Evolutionary conservation across 1,140 invertebrate genomes (phyloP), one percentile per base, ranked within the genome.

Genomic region (Paraescarpia echinospica): DNA sequence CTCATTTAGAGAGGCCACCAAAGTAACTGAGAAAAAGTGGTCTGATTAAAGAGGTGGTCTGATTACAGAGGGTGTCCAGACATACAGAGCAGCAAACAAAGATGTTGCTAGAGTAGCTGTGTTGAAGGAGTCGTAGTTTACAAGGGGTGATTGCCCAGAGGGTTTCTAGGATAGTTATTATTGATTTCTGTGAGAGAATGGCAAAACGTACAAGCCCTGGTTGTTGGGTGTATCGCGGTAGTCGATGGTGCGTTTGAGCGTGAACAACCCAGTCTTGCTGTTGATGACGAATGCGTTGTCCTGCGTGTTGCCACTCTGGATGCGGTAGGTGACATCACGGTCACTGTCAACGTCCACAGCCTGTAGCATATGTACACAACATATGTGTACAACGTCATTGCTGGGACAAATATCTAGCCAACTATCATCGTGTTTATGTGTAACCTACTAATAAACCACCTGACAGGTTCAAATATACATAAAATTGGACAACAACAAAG

Each of bases 141-240:
- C 59, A 27, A 77, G 27, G 59, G 59, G 59, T 77, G 59, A 27
- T 31, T 4, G 27, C 22, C 27, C 8, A 18, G 59, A 4, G 22
- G 14, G 59, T 6, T 12, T 77, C 2, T 12, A 22, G 2, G 14
- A 2, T 12, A 77, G 9, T 77, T 77, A 77, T 77, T 31, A 77
- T 12, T 77, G 59, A 77, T 22, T 77, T 98, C 99, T 95, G 99
- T 88, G 99, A 97, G 1, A 97, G 96, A 94, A 97, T 97, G 41
- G 97, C 97, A 0, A 99, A 97, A 33, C 97, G 97, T 8, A 99
- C 97, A 90, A 97, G 97, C 22, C 98, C 98, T 94, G 97, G 96
- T 77, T 77, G 59, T 77, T 27, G 2, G 27, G 27, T 22, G 93
- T 93, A 31, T 92, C 91, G 27, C 33, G 51, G 34, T 92, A 92